Conservation (phyloP, 2,797 vertebrate species). For the Coregonus sp. region DNA sequence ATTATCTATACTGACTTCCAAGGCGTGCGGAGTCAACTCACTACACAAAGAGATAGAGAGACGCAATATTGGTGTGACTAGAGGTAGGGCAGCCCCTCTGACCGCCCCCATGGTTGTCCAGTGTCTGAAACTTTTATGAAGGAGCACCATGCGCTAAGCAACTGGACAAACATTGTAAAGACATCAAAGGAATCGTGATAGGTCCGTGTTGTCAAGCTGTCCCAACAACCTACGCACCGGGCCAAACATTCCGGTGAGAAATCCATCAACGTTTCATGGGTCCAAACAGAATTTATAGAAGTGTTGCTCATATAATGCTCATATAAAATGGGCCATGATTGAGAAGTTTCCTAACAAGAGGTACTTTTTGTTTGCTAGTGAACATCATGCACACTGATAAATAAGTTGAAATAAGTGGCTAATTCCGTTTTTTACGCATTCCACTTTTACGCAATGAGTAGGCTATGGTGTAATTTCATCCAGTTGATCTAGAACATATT, state of each 20-base stretch:
- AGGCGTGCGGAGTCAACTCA: slow-evolving; percentile 30
- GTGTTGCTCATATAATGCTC: slow-evolving; percentile 11
- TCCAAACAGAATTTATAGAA: slow-evolving; percentile 60
- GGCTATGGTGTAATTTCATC: no score
- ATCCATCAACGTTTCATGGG: slow-evolving; percentile 45
- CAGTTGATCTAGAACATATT: neutral
- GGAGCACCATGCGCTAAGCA: slow-evolving; percentile 69
- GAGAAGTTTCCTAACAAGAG: neutral
- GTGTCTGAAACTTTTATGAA: slow-evolving; percentile 72
- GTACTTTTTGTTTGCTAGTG: neutral
- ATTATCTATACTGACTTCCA: slow-evolving; percentile 19
- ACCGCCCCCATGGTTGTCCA: slow-evolving; percentile 63
- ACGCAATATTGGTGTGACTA: slow-evolving; percentile 65
- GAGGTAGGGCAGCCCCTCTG: slow-evolving; percentile 65
- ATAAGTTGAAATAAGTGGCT: neutral
- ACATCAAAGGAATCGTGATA: slow-evolving; percentile 75
- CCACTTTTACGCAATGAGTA: neutral
- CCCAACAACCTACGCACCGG: slow-evolving; percentile 52
- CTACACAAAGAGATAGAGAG: slow-evolving; percentile 60
- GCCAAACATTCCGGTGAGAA: slow-evolving; percentile 65
- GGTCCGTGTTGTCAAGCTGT: slow-evolving; percentile 46
- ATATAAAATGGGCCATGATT: neutral
- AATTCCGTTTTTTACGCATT: neutral
- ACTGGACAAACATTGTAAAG: slow-evolving; percentile 86
- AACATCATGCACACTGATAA: neutral